Conservation (phyloP, 2,113 vertebrate genomes). For the Butorides virescens region DNA sequence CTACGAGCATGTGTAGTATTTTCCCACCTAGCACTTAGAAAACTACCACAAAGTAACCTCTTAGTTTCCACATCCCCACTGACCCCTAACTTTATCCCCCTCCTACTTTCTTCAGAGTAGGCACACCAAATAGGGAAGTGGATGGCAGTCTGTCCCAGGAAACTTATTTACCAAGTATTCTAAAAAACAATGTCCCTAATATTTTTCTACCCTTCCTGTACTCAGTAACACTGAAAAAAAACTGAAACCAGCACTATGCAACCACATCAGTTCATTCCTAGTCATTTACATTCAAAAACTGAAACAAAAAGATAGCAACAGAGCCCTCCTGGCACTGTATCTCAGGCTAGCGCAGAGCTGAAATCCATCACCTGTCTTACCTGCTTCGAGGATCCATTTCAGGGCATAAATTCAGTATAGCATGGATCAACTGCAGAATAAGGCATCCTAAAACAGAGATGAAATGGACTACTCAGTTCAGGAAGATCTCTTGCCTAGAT, state of each 20-base stretch:
- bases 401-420: constrained; percentile 92
- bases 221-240: not conserved
- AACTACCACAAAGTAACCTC: not conserved
- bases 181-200: not conserved
- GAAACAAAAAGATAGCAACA: not conserved
- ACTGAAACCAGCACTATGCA: not conserved
- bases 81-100: not conserved
- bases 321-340: not conserved
- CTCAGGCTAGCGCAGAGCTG: not conserved
- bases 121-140: not conserved
- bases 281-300: not conserved
- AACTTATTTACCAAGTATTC: not conserved
- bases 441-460: constrained; percentile 81
- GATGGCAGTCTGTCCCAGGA: not conserved
- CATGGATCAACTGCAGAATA: constrained; percentile 93
- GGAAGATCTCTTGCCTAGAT: not conserved
- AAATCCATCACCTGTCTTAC: constrained; percentile 60
- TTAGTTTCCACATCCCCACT: not conserved
- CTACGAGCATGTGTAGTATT: not conserved
- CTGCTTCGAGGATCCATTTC: constrained; percentile 88
- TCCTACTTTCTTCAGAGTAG: not conserved
- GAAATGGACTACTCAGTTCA: not conserved
- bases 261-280: not conserved
- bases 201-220: not conserved
- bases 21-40: not conserved